Percentiles rank a stretch among this genome's conserved stretches.
Evolutionary conservation across 2,797 vertebrate genomes (phyloP).

Genomic region (Oophaga sylvatica): DNA sequence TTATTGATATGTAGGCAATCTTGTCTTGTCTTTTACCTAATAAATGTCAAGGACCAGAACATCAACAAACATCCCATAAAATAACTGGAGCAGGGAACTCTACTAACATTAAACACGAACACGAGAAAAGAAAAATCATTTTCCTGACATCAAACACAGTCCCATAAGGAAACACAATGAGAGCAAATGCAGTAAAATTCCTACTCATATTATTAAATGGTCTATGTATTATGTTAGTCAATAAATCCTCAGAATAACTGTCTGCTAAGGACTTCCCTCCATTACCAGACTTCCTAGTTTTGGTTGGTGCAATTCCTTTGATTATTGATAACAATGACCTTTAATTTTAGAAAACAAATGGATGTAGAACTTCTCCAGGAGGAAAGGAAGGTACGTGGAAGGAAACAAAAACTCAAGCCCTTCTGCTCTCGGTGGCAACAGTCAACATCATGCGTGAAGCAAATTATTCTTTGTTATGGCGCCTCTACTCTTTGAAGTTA

Average conservation of each 20-base stretch:
- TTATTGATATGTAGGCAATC: neutral
- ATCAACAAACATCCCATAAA: conserved; percentile 14
- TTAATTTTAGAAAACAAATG: no score
- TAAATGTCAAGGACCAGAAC: neutral
- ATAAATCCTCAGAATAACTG: neutral
- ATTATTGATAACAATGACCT: no score
- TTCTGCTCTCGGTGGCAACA: no score
- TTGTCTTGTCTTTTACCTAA: neutral
- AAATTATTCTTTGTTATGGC: no score
- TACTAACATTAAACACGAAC: neutral
- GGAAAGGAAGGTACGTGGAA: no score
- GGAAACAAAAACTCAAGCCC: no score
- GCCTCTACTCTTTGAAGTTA: no score
- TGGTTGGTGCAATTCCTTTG: neutral
- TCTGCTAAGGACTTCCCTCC: neutral
- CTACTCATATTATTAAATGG: neutral
- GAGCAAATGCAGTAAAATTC: neutral
- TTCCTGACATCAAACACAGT: neutral
- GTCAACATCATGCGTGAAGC: no score
- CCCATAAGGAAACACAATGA: neutral
- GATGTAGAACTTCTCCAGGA: no score
- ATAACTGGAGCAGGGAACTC: conserved; percentile 6
- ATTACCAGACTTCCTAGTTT: neutral
- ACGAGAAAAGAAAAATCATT: neutral
- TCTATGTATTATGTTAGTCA: neutral